Base-by-base conservation (phyloP, 2,888 invertebrate genomes). In the Orchestes rusci region DNA sequence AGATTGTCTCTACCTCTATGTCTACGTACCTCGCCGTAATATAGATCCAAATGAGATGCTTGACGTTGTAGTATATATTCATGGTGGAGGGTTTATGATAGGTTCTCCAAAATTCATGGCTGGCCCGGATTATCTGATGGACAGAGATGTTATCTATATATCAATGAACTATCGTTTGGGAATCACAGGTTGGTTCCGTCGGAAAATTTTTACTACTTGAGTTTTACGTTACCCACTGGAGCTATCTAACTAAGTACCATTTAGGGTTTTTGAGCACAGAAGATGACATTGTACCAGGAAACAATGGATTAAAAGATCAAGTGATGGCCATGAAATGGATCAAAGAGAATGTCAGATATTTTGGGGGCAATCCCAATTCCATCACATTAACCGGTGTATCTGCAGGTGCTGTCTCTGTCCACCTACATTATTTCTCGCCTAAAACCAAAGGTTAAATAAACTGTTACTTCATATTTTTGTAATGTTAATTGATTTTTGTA, bases 1-100 rank as follows among this genome's bases (percentile, higher is more conserved):
- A 64, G 79, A 83, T 64, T 83, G 83, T 50, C 66, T 83, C 0
- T 81, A 73, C 53, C 49, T 80, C 2, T 81, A 79, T 61, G 72
- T 83, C 0, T 74, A 74, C 56, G 75, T 77, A 0, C 79, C 82
- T 0, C 16, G 60, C 63, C n/a, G 66, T 64, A 64, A 67, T 19
- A 63, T 69, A 41, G 63, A 56, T 2, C 59, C 67, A 1, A 66
- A 70, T 20, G 59, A 57, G 41, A 57, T 62, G 29, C 52, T 68
- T 33, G 68, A 70, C 27, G 73, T 73, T 0, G 56, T 73, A 20
- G 64, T 72, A 3, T 69, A 66, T 49, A 67, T 73, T 36, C 73
- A 73, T 47, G 70, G 72, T 8, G 72, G 73, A 10, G 69, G 64
- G n/a, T 72, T 70, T 50, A 66, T 68, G 60, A 51, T 64, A 18